A percentile compares a stretch with the other conserved stretches of the same genome.
Conservation (phyloP, 2,113 vertebrate species). For the Platanista minor region DNA sequence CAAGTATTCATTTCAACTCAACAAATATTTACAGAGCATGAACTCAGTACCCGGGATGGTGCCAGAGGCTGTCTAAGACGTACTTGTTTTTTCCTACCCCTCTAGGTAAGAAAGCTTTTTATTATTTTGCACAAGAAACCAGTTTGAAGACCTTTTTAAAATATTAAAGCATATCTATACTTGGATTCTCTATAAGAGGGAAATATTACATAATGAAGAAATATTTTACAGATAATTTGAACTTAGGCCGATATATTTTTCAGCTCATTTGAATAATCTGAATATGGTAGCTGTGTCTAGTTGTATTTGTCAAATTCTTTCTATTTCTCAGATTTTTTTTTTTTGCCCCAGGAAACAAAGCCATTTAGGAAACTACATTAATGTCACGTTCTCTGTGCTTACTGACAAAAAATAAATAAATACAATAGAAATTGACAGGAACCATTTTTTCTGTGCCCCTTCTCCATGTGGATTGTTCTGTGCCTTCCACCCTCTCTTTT, state of each 20-base stretch:
- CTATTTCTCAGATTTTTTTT: not conserved
- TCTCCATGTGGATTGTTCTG: not conserved
- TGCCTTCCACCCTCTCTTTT: slow-evolving; percentile 17
- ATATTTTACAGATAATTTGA: slow-evolving; percentile 5
- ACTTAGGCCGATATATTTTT: slow-evolving; percentile 19
- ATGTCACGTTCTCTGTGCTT: not conserved
- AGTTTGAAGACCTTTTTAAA: slow-evolving; percentile 9
- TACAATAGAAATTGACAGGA: slow-evolving; percentile 32
- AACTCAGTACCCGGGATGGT: not conserved
- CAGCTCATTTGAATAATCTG: slow-evolving; percentile 47
- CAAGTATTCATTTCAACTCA: not conserved
- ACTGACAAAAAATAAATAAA: slow-evolving; percentile 1
- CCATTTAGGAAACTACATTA: not conserved
- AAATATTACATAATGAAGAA: slow-evolving; percentile 9
- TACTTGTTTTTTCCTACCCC: not conserved
- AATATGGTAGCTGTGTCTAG: slow-evolving; percentile 18
- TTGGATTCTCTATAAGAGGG: not conserved
- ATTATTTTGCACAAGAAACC: slow-evolving; percentile 20
- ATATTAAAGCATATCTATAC: not conserved
- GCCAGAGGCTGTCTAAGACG: not conserved
- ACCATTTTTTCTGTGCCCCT: not conserved
- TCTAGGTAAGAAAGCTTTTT: not conserved
- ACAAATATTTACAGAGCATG: not conserved
- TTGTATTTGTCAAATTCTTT: slow-evolving; percentile 29
- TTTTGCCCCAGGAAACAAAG: not conserved